Percentiles rank a stretch among this genome's conserved stretches.
Evolutionary conservation across 2,797 vertebrate genomes (phyloP).

Genomic region (Kryptolebias ocellatus): DNA sequence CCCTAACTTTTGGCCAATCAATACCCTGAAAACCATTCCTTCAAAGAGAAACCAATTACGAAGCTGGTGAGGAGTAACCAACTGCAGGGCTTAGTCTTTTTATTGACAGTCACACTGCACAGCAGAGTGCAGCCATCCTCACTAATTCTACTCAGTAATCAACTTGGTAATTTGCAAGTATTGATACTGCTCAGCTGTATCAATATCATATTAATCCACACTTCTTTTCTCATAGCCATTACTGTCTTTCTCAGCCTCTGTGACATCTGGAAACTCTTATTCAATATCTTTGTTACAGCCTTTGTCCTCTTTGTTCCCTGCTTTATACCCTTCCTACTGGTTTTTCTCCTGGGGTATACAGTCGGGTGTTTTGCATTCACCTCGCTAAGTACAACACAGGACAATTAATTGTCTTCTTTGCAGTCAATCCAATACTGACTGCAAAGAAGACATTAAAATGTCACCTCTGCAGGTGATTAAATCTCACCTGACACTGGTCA

Average conservation of each 20-base stretch:
- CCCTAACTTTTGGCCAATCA: conserved; percentile 52
- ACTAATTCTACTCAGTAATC: conserved; percentile 63
- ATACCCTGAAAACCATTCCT: conserved; percentile 69
- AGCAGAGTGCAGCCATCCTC: conserved; percentile 52
- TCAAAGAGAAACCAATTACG: conserved; percentile 70
- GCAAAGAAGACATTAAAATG: neutral
- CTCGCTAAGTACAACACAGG: neutral
- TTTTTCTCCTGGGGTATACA: neutral
- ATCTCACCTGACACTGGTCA: neutral
- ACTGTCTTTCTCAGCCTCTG: conserved; percentile 31
- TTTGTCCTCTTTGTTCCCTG: neutral
- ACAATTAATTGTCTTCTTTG: neutral
- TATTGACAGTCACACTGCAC: conserved; percentile 65
- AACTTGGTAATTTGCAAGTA: conserved; percentile 75
- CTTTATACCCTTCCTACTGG: conserved; percentile 17
- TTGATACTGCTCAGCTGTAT: conserved; percentile 68
- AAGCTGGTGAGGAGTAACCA: conserved; percentile 55
- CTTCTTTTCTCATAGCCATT: conserved; percentile 31
- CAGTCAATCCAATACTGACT: neutral
- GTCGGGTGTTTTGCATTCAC: neutral
- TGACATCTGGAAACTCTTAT: conserved; percentile 10
- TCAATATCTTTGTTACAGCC: conserved; percentile 1
- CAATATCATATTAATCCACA: conserved; percentile 74
- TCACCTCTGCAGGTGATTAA: neutral
- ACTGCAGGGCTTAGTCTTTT: conserved; percentile 65